These are phyloP conservation scores for Poecilia wingei DNA, from an alignment of 2,797 vertebrate genomes.

Conservation along the genomic window DNA sequence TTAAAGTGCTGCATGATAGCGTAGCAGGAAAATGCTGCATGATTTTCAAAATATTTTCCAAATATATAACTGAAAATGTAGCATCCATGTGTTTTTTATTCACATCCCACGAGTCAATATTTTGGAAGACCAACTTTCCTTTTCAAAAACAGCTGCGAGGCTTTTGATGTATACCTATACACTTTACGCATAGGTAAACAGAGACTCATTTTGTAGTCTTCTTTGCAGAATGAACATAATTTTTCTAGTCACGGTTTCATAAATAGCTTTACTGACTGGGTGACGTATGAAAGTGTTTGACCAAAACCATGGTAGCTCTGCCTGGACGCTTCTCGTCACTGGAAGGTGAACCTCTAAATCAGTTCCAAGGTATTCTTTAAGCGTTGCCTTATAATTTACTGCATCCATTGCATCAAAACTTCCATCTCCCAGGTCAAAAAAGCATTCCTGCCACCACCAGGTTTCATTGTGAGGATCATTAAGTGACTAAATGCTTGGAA, in stretches of 20 bases:
- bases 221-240: background rate
- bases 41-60: background rate
- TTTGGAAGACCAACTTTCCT: background rate
- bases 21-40: background rate
- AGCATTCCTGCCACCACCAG: background rate
- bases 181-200: background rate
- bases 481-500: too few species aligned
- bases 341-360: background rate
- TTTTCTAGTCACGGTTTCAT: too few species aligned
- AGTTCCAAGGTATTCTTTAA: background rate
- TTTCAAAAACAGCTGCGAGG: background rate
- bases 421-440: background rate
- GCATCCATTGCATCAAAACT: background rate
- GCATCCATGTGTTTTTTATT: background rate
- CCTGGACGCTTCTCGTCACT: constrained; percentile 27
- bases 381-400: background rate
- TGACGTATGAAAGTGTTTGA: background rate
- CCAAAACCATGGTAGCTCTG: background rate
- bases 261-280: background rate
- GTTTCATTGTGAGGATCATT: background rate
- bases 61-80: background rate
- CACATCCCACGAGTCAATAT: background rate
- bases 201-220: background rate
- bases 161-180: background rate
- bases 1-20: background rate